Conservation (phyloP, 2,797 vertebrate genomes). For the Avahi laniger region DNA sequence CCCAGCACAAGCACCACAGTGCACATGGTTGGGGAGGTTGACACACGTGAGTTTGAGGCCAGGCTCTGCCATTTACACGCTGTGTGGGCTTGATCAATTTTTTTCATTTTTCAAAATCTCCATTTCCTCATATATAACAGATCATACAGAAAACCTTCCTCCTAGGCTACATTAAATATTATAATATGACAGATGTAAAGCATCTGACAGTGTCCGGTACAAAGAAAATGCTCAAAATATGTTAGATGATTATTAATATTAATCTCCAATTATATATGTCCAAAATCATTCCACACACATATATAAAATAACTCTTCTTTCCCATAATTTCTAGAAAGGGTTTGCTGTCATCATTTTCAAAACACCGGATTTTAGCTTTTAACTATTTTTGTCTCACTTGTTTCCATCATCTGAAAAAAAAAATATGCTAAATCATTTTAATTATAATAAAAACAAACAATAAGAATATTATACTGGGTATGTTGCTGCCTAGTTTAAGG, state of each 20-base stretch:
- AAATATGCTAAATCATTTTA: background rate
- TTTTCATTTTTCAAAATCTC: background rate
- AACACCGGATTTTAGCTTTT: background rate
- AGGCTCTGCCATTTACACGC: background rate
- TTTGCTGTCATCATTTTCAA: background rate
- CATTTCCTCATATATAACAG: background rate
- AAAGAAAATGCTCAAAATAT: background rate
- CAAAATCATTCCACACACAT: background rate
- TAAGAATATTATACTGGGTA: background rate
- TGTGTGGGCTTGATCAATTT: background rate
- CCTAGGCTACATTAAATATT: background rate
- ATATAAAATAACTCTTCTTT: background rate
- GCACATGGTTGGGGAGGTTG: background rate
- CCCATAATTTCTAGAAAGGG: background rate
- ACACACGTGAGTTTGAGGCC: background rate
- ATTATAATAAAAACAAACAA: background rate
- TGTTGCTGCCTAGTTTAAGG: background rate
- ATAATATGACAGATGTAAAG: background rate
- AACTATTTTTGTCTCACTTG: constrained; percentile 1
- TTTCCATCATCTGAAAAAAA: constrained; percentile 20
- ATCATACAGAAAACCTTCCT: background rate
- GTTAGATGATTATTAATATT: background rate
- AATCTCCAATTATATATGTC: background rate
- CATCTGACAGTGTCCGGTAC: background rate
- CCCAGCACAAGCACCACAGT: rapidly evolving